These are phyloP conservation scores for Neodiprion pinetum DNA, from an alignment of 1,140 invertebrate genomes.

Conservation along the genomic window DNA sequence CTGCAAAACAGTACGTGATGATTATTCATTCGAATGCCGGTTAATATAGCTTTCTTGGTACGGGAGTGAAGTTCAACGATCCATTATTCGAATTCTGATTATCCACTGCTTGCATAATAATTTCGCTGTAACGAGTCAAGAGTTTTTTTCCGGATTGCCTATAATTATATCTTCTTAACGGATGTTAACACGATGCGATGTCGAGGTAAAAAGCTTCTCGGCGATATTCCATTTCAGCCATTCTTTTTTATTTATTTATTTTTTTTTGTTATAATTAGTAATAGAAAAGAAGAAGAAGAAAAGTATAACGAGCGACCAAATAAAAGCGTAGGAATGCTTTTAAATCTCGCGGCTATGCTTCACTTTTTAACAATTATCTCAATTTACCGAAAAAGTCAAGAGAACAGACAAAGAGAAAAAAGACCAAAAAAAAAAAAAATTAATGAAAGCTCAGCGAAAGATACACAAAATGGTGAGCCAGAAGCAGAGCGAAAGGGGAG, in stretches of 20 bases:
- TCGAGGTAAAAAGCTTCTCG: background rate
- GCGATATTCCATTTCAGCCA: background rate
- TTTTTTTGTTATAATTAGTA: too few relatives aligned
- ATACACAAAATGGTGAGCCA: background rate
- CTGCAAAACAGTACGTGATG: too few relatives aligned
- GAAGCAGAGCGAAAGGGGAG: background rate
- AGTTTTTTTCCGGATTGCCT: too few relatives aligned
- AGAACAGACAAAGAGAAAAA: background rate
- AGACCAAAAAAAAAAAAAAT: background rate
- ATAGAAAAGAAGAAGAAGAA: too few relatives aligned
- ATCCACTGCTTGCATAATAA: too few relatives aligned
- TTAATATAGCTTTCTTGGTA: too few relatives aligned
- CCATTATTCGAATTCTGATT: too few relatives aligned
- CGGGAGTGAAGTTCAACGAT: too few relatives aligned
- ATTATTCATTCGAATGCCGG: too few relatives aligned
- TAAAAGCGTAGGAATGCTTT: background rate
- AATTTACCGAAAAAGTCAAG: background rate
- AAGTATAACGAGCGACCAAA: background rate
- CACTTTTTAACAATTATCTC: background rate
- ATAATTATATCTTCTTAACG: background rate
- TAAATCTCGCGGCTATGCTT: background rate
- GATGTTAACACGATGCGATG: background rate
- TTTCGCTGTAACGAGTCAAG: too few relatives aligned
- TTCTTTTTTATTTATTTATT: background rate
- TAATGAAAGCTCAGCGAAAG: background rate